A percentile compares a stretch with the other conserved stretches of the same genome.
Conservation (phyloP, 1,140 invertebrate species). For the Pseudomyrmex dendroicus region DNA sequence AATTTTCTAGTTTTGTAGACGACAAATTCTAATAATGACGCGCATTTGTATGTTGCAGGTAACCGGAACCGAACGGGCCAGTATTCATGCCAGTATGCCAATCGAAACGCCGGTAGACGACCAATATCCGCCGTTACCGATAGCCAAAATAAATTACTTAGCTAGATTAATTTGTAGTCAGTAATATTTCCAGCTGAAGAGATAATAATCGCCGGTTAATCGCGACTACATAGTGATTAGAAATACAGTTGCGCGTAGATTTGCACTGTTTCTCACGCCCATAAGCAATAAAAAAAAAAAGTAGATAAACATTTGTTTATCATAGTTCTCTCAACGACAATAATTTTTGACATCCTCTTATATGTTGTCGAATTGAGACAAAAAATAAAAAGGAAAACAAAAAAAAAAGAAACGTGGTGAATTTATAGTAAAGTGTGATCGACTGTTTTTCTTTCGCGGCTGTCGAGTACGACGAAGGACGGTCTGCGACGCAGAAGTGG, state of each 20-base stretch:
- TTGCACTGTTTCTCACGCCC: not conserved
- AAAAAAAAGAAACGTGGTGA: not conserved
- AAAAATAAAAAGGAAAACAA: not conserved
- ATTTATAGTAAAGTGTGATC: constrained; percentile 36
- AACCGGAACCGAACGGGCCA: constrained; percentile 80
- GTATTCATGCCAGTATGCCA: constrained; percentile 84
- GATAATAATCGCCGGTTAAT: constrained; percentile 17
- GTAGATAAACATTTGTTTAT: constrained; percentile 2
- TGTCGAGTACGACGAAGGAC: constrained; percentile 64
- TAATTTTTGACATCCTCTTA: constrained; percentile 23
- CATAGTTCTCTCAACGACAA: constrained; percentile 41
- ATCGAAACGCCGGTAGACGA: constrained; percentile 81
- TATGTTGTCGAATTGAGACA: not conserved
- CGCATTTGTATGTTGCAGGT: constrained; percentile 79
- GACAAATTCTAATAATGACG: constrained; percentile 64
- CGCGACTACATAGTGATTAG: constrained; percentile 18
- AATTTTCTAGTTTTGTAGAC: constrained; percentile 41
- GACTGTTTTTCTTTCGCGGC: constrained; percentile 48
- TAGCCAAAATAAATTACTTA: constrained; percentile 80
- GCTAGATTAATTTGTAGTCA: constrained; percentile 75
- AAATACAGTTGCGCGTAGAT: constrained; percentile 8
- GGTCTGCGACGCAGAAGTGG: constrained; percentile 66
- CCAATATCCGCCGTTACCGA: constrained; percentile 75
- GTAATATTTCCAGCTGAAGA: constrained; percentile 16
- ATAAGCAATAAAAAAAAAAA: constrained; percentile 53